Evolutionary conservation across 2,113 vertebrate genomes (phyloP).

Genomic region (Empidonax alnorum): DNA sequence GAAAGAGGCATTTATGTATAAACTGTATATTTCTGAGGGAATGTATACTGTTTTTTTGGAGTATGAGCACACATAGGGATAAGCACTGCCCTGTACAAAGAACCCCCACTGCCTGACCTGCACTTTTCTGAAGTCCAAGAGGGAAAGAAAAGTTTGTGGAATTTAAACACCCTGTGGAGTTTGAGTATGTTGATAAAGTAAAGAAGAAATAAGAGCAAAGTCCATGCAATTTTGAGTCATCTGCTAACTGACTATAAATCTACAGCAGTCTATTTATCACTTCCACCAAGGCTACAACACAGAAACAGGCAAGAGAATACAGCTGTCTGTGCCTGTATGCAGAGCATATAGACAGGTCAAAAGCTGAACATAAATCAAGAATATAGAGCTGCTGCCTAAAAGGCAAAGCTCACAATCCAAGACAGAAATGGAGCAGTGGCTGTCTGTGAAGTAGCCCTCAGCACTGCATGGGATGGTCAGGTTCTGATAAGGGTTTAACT

Average conservation of each 20-base stretch:
- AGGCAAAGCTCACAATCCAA: neutral
- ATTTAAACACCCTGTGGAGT: neutral
- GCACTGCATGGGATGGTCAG: rapidly evolving
- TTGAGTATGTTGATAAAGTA: conserved; percentile 14
- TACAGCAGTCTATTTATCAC: conserved; percentile 14
- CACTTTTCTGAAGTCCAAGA: neutral
- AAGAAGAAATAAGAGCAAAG: conserved; percentile 5
- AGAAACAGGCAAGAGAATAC: neutral
- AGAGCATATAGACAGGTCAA: neutral
- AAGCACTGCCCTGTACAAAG: neutral
- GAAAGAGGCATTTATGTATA: neutral
- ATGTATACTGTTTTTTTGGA: neutral
- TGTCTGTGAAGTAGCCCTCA: rapidly evolving
- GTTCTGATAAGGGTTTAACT: neutral
- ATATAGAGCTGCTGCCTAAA: neutral
- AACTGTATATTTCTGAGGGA: neutral
- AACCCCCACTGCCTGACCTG: neutral
- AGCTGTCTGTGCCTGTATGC: neutral
- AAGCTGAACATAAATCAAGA: neutral
- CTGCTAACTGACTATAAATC: conserved; percentile 31
- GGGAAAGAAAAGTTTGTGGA: neutral
- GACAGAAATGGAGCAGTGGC: rapidly evolving
- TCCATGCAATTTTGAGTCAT: conserved; percentile 16
- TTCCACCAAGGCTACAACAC: neutral
- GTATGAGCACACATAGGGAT: neutral